Percentiles rank a stretch among this genome's conserved stretches.
phyloP scores from a whole-genome alignment of 2,797 vertebrate genomes.

The Falco naumanni region DNA sequence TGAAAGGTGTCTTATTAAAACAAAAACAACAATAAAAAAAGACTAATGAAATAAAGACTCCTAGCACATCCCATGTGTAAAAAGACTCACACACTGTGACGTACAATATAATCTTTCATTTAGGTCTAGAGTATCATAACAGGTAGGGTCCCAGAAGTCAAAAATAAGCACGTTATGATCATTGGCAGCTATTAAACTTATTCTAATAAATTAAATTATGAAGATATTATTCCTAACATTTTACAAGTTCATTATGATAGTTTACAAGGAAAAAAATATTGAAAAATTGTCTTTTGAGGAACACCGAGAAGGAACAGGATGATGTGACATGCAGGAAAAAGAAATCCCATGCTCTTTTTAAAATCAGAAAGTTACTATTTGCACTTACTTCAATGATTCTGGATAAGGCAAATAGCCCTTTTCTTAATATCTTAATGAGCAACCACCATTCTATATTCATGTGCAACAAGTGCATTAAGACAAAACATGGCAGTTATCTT shows the following conservation, averaged over 20 bases:
- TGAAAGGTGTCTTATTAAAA: conserved; percentile 14
- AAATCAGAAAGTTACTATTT: not conserved
- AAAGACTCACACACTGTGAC: conserved; percentile 36
- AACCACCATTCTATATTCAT: not conserved
- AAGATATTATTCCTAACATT: not conserved
- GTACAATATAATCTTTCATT: conserved; percentile 39
- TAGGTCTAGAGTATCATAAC: conserved; percentile 28
- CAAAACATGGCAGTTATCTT: not conserved
- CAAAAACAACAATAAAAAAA: not conserved
- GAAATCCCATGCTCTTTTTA: not conserved
- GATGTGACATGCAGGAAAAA: not conserved
- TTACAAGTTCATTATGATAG: not conserved
- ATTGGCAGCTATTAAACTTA: conserved; percentile 34
- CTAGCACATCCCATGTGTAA: not conserved
- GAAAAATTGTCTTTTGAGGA: not conserved
- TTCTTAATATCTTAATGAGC: not conserved
- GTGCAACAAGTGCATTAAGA: not conserved
- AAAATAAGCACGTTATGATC: conserved; percentile 40
- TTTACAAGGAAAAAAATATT: not conserved
- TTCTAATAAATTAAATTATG: conserved; percentile 16
- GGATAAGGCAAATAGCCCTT: not conserved
- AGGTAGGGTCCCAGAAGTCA: conserved; percentile 24
- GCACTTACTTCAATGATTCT: not conserved
- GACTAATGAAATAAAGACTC: conserved; percentile 37
- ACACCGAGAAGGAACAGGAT: not conserved